These are phyloP conservation scores for Anolis apletophallus DNA, from an alignment of 2,797 vertebrate genomes.

Conservation along the genomic window DNA sequence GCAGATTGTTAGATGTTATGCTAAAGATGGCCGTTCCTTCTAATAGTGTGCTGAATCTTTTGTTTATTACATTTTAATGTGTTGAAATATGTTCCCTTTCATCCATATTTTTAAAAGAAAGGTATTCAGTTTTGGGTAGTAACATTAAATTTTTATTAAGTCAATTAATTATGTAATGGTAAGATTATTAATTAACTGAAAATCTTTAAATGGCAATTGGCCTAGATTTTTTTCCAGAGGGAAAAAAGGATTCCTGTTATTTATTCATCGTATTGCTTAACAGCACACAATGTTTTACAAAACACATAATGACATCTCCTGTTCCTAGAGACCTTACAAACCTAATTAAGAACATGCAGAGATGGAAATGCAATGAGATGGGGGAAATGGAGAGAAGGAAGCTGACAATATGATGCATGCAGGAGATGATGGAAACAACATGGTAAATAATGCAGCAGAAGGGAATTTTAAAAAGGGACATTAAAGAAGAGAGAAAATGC, in stretches of 20 bases:
- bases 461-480: neutral
- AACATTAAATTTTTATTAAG: neutral
- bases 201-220: conserved; percentile 2
- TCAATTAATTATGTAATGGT: conserved; percentile 5
- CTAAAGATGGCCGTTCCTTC: neutral
- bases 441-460: conserved; percentile 21
- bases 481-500: neutral
- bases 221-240: neutral
- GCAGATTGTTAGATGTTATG: neutral
- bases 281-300: conserved; percentile 58
- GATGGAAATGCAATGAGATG: conserved; percentile 58
- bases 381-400: neutral
- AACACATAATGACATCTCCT: conserved; percentile 67
- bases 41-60: neutral
- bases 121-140: neutral
- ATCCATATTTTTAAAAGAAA: neutral
- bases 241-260: conserved; percentile 52
- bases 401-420: conserved; percentile 1
- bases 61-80: neutral
- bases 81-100: neutral
- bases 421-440: neutral
- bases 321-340: conserved; percentile 69
- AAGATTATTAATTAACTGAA: neutral
- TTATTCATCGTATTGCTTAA: conserved; percentile 40
- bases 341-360: conserved; percentile 68